phyloP scores from a whole-genome alignment of 2,113 vertebrate genomes.

The Andinoacara biseriatus region DNA sequence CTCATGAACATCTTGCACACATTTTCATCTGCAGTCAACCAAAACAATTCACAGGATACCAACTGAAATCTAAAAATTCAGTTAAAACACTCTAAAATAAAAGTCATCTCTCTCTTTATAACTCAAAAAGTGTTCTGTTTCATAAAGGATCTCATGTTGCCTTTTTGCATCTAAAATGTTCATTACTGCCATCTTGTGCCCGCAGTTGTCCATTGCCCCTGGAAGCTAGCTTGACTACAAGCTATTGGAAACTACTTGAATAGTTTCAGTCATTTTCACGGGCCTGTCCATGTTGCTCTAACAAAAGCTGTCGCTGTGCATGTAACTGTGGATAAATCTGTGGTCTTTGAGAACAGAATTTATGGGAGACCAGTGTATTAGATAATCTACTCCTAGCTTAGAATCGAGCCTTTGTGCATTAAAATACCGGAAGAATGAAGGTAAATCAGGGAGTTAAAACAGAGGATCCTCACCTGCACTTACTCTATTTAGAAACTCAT shows the following conservation, averaged over 20 bases:
- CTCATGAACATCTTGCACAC: background rate
- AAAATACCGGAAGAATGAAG: background rate
- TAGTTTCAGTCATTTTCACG: rapidly evolving
- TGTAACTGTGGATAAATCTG: background rate
- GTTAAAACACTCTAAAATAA: background rate
- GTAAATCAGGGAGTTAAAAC: background rate
- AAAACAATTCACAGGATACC: background rate
- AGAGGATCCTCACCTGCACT: background rate
- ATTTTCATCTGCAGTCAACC: background rate
- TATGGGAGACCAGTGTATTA: background rate
- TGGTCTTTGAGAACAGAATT: background rate
- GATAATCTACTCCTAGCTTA: background rate
- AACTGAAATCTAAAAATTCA: background rate
- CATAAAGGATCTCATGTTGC: background rate
- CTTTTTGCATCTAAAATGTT: too few relatives aligned
- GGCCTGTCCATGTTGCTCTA: background rate
- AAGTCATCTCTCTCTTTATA: rapidly evolving
- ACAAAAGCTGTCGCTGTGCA: background rate
- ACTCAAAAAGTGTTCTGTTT: background rate
- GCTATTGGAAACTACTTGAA: background rate
- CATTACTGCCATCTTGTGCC: background rate
- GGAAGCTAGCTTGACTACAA: background rate
- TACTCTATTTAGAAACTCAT: background rate
- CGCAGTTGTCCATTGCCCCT: background rate
- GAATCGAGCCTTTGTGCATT: background rate